Base-by-base conservation (phyloP, 2,888 invertebrate genomes). In the Laspeyria flexula region DNA sequence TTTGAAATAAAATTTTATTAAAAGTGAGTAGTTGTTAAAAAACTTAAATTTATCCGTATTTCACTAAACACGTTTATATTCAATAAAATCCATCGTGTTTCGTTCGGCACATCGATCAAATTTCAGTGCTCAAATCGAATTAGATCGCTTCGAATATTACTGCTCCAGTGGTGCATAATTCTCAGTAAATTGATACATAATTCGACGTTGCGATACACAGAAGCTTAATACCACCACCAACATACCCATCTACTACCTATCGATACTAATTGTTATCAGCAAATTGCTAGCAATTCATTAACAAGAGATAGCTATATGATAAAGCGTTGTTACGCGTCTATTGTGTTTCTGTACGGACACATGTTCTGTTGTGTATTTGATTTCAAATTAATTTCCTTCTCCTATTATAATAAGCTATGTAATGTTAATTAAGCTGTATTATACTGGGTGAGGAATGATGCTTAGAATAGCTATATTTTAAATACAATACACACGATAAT, bases 221-320 rank as follows among this genome's bases (percentile, higher is more conserved):
- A 18, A 10, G 21, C 29, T 38, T 37, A 27, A 31, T 31, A 35
- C 27, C 30, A 29, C 5, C 16, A 9, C 10, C 18, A 18, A 18
- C 18, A 18, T 4, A 13, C 12, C 25, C 7, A 25, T 7, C 1
- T 27, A 27, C 5, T 11, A 15, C 12, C 11, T 12, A 5, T 10
- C 12, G 12, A 10, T 37, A 29, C 27, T 35, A 18, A 15, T 33
- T 33, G 33, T 13, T 15, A 35, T 35, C 25, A 25, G 33, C 43
- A 43, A 43, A 34, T 43, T 34, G 33, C 15, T 25, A 25, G 7
- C 16, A 35, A 43, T 35, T 35, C 5, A 27, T 18, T 35, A 35
- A 27, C 27, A 11, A 33, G 1, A 13, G 33, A 15, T 33, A 15
- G 1, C 33, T 15, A 15, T 33, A 30, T 9, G 2, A 2, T 11